Conservation (phyloP, 2,888 invertebrate species). For the Cosmia trapezina region DNA sequence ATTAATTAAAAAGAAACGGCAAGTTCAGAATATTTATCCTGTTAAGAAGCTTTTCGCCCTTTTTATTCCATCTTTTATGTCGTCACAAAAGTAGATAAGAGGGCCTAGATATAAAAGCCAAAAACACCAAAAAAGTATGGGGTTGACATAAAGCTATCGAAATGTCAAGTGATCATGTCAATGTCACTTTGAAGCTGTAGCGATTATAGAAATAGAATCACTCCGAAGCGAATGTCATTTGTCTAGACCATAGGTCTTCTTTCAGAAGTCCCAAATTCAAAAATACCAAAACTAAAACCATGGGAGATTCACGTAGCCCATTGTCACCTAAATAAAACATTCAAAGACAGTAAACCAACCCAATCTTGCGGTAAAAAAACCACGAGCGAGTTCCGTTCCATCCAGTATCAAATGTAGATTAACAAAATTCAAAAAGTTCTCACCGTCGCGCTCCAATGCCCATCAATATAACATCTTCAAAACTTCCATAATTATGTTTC, state of each 20-base stretch:
- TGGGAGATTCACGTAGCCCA: constrained; percentile 43
- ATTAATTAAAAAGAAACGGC: constrained; percentile 22
- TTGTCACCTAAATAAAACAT: constrained; percentile 57
- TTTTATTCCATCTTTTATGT: background rate
- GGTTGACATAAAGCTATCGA: too few relatives aligned
- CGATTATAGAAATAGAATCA: too few relatives aligned
- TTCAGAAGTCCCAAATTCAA: background rate
- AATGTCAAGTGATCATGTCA: too few relatives aligned
- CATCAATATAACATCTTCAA: constrained; percentile 82
- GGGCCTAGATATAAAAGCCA: too few relatives aligned
- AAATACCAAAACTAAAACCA: constrained; percentile 10
- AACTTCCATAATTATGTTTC: constrained; percentile 87
- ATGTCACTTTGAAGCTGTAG: too few relatives aligned
- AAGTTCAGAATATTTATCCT: constrained; percentile 10
- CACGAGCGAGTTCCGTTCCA: constrained; percentile 74
- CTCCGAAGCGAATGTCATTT: too few relatives aligned
- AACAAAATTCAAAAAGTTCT: constrained; percentile 86
- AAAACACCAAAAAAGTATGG: too few relatives aligned
- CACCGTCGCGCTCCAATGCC: constrained; percentile 87
- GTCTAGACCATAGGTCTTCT: background rate
- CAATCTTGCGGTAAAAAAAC: constrained; percentile 77
- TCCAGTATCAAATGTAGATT: constrained; percentile 85
- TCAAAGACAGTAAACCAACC: constrained; percentile 67
- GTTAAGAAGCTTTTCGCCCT: background rate
- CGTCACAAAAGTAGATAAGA: background rate